Evolutionary conservation across 1,140 invertebrate genomes (phyloP).

Genomic region (Stegodyphus mimosarum): DNA sequence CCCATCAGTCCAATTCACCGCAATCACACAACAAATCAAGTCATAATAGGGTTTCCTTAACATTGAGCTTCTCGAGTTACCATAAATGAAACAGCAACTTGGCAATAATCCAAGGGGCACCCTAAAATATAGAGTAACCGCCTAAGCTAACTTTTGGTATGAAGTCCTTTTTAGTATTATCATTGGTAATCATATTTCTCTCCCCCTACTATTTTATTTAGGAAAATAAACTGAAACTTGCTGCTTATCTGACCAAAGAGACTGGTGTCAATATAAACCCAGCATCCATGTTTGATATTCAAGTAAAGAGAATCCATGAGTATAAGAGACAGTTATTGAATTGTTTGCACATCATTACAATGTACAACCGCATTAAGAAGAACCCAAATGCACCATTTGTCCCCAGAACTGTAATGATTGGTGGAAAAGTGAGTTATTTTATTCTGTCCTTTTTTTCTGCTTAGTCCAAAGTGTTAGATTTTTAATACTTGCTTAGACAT

Average conservation of each 20-base stretch:
- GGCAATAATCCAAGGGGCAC: too few relatives aligned
- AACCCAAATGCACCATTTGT: conserved; percentile 85
- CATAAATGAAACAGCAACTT: too few relatives aligned
- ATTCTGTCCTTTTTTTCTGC: neutral
- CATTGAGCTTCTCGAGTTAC: too few relatives aligned
- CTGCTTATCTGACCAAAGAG: conserved; percentile 87
- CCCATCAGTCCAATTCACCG: too few relatives aligned
- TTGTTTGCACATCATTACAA: conserved; percentile 92
- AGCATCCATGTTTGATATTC: conserved; percentile 96
- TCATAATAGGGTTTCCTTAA: too few relatives aligned
- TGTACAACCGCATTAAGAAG: conserved; percentile 98
- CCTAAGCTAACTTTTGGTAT: neutral
- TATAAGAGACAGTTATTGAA: conserved; percentile 98
- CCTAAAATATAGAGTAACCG: too few relatives aligned
- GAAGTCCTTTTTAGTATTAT: neutral
- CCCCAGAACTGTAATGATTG: conserved; percentile 97
- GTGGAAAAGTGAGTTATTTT: conserved; percentile 67
- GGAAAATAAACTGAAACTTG: conserved; percentile 90
- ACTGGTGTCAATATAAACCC: conserved; percentile 92
- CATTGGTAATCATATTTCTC: neutral
- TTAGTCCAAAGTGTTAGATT: too few relatives aligned
- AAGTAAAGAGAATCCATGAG: conserved; percentile 99
- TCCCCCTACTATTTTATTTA: neutral
- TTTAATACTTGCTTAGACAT: too few relatives aligned
- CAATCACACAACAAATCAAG: too few relatives aligned